Conservation (phyloP, 2,797 vertebrate species). For the Girardinus metallicus region DNA sequence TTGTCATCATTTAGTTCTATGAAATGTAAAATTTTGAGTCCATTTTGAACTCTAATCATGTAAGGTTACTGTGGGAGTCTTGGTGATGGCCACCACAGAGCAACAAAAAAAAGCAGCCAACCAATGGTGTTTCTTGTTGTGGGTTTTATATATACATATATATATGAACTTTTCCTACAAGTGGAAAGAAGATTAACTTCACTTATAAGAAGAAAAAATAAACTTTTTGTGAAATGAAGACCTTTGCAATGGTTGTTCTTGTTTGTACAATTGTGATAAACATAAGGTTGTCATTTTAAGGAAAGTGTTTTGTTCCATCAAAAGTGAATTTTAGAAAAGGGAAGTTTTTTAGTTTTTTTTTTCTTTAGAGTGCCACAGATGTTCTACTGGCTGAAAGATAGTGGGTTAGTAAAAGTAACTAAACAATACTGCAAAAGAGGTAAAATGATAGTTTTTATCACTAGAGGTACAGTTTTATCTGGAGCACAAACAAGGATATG, state of each 20-base stretch:
- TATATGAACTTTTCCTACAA: background rate
- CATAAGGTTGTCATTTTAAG: background rate
- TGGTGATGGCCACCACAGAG: background rate
- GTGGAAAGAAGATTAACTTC: background rate
- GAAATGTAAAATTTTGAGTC: background rate
- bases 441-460: background rate
- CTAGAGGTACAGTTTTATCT: background rate
- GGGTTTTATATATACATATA: background rate
- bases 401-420: background rate
- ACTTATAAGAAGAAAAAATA: background rate
- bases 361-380: background rate
- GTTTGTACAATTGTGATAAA: constrained; percentile 2
- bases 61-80: background rate
- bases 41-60: background rate
- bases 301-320: background rate
- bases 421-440: background rate
- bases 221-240: background rate
- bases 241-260: background rate
- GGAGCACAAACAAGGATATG: background rate
- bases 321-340: background rate
- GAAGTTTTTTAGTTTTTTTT: background rate
- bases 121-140: background rate
- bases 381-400: background rate
- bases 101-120: background rate
- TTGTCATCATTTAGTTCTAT: background rate